Percentiles rank a stretch among this genome's conserved stretches.
phyloP scores from a whole-genome alignment of 2,797 vertebrate species.

The Margarornis squamiger region DNA sequence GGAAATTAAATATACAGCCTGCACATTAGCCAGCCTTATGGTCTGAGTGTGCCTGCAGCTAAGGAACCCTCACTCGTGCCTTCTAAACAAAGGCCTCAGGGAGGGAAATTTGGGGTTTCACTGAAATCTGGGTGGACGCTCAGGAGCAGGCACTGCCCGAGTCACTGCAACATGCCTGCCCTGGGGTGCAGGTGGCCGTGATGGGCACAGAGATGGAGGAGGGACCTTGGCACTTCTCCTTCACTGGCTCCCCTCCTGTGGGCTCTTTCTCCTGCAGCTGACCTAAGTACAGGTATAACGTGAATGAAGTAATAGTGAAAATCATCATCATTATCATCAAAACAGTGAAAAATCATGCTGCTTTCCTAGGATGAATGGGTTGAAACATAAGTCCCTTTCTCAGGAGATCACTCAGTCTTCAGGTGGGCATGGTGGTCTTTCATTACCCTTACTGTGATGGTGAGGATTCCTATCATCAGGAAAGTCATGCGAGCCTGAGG shows the following conservation, averaged over 20 bases:
- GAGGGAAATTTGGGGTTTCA: not conserved
- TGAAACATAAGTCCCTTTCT: not conserved
- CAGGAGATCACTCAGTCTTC: not conserved
- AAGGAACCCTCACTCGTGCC: not conserved
- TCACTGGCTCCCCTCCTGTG: not conserved
- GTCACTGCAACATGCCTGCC: not conserved
- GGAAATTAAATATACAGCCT: not conserved
- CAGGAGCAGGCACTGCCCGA: not conserved
- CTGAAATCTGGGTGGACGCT: not conserved
- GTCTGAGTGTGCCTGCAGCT: not conserved
- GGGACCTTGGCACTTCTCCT: not conserved
- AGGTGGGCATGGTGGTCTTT: not conserved
- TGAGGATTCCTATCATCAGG: not conserved
- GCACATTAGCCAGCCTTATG: not conserved
- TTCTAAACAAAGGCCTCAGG: not conserved
- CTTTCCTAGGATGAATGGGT: not conserved
- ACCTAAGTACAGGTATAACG: not conserved
- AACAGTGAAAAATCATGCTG: not conserved
- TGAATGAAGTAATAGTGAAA: not conserved
- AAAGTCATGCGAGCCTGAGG: not conserved
- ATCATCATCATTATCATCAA: not conserved
- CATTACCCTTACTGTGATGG: not conserved
- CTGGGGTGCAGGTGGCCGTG: fast-evolving
- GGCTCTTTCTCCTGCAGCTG: not conserved
- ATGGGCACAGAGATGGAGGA: not conserved